Base-by-base conservation (phyloP, 2,797 vertebrate species). In the Myripristis jacobus region DNA sequence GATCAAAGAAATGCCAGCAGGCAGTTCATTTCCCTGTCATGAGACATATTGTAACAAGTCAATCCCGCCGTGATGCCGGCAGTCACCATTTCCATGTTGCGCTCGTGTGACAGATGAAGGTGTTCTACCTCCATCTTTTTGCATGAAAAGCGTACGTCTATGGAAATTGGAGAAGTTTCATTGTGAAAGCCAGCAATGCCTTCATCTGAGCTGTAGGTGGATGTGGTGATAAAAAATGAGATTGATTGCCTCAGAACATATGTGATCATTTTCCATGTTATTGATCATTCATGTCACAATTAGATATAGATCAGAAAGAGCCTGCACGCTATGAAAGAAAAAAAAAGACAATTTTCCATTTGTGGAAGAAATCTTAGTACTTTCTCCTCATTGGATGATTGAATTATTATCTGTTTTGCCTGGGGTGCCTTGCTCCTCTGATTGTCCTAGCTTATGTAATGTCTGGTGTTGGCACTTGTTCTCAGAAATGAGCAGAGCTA, bases 11-110 rank as follows among this genome's bases (percentile, higher is more conserved):
- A 76, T 61, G 56, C 74, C 73, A 72, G 73, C 57, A 62, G 72
- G 66, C 72, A 61, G 67, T 79, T 87, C 9, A 88, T 89, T 84
- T 75, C 44, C 61, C 69, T 77, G 65, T 81, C 67, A 75, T 44
- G 60, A 68, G 70, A 75, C 62, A 57, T 10, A 46, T 59, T 59
- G 48, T 13, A 63, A 52, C 43, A 58, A 58, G 46, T 76, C 76
- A 81, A 66, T 70, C 69, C 46, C 29, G 58, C 18, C 58, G 31
- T 50, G 22, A 58, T 73, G 72, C 59, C 57, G 50, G 68, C 44
- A 21, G 29, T 47, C 6, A 27, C 56, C 59, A 31, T 16, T 65
- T 31, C 16, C 44, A 51, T 31, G 9, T 22, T 9, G 34, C 38
- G 21, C 58, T 4, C 25, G 6, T 31, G 15, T 29, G 52, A 18